phyloP scores from a whole-genome alignment of 1,140 invertebrate genomes.

The Scaptomyza hsui region DNA sequence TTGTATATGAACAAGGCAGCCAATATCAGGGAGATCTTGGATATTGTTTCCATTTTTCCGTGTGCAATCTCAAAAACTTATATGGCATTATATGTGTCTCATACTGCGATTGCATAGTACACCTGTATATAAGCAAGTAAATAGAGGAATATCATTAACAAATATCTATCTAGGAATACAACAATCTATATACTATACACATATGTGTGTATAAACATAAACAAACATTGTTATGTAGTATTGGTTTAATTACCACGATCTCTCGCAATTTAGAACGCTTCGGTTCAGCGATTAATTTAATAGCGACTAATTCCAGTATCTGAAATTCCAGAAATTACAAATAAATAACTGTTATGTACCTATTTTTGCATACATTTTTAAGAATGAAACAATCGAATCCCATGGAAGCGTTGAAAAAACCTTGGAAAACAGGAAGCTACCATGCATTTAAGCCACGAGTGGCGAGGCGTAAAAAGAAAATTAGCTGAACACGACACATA shows the following conservation, averaged over 20 bases:
- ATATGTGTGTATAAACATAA: neutral
- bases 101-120: slow-evolving; percentile 75
- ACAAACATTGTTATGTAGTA: neutral
- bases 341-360: neutral
- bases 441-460: neutral
- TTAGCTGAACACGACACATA: slow-evolving; percentile 6
- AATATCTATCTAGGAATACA: neutral
- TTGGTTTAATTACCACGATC: neutral
- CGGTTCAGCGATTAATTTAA: slow-evolving; percentile 1
- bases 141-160: neutral
- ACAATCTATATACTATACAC: neutral
- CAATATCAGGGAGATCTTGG: slow-evolving; percentile 82
- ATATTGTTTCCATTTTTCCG: slow-evolving; percentile 83
- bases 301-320: neutral
- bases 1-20: slow-evolving; percentile 51
- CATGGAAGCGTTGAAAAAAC: neutral
- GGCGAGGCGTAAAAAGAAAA: slow-evolving; percentile 1
- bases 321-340: neutral
- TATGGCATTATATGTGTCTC: slow-evolving; percentile 70
- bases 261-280: neutral
- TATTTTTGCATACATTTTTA: no score
- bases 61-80: slow-evolving; percentile 76
- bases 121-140: slow-evolving; percentile 46
- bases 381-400: no score
- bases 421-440: neutral